Conservation (phyloP, 2,888 invertebrate genomes). For the Himalopsyche kuldschensis region DNA sequence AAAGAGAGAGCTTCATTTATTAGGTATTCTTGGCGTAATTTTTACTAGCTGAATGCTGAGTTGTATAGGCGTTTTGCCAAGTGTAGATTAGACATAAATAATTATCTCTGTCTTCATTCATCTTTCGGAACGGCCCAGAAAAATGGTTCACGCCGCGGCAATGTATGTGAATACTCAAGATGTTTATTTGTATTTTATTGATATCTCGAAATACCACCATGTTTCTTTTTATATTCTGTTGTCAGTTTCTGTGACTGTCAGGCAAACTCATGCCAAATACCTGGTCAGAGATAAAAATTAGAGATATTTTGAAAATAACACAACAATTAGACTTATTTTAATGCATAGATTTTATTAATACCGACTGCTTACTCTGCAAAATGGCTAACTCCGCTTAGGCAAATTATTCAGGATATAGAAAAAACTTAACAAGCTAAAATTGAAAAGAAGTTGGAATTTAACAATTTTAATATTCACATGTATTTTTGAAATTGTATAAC, state of each 20-base stretch:
- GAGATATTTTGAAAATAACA: too few relatives aligned
- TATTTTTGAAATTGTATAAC: not conserved
- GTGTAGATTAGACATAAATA: not conserved
- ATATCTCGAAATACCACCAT: not conserved
- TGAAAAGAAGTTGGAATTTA: too few relatives aligned
- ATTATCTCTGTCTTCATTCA: slow-evolving; percentile 1
- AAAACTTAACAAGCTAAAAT: too few relatives aligned
- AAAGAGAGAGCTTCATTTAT: not conserved
- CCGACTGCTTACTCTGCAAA: too few relatives aligned
- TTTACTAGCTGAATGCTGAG: not conserved
- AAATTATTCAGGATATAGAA: not conserved
- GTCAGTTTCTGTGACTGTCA: too few relatives aligned
- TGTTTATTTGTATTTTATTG: not conserved
- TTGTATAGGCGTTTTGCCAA: not conserved
- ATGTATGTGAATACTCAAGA: not conserved
- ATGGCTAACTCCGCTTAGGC: not conserved
- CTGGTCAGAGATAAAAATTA: too few relatives aligned
- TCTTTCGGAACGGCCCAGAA: not conserved
- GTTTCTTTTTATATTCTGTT: not conserved
- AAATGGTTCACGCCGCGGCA: not conserved
- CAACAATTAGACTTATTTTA: too few relatives aligned
- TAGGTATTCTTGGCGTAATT: not conserved
- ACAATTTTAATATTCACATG: too few relatives aligned
- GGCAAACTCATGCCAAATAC: too few relatives aligned
- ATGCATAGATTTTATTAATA: too few relatives aligned